Evolutionary conservation across 2,797 vertebrate genomes (phyloP).

Genomic region (Vespertilio murinus): DNA sequence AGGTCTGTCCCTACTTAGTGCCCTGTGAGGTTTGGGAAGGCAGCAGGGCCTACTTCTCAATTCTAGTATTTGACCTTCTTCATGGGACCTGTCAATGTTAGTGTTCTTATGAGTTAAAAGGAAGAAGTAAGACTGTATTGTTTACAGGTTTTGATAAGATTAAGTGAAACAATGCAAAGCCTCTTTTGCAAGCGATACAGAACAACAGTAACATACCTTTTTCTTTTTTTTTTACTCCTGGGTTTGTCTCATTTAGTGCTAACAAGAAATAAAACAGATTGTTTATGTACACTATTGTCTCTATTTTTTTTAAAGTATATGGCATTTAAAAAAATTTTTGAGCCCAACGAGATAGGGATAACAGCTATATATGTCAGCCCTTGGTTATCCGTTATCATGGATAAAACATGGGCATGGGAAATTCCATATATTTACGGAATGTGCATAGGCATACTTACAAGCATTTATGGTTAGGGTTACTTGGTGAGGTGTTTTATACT

Average conservation of each 20-base stretch:
- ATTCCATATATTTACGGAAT: slow-evolving; percentile 42
- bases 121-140: not conserved
- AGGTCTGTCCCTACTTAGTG: not conserved
- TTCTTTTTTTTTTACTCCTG: not conserved
- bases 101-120: not conserved
- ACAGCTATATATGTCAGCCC: slow-evolving; percentile 35
- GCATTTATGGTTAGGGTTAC: slow-evolving; percentile 72
- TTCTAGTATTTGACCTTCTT: not conserved
- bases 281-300: not conserved
- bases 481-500: slow-evolving; percentile 78
- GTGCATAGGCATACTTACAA: slow-evolving; percentile 68
- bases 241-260: not conserved
- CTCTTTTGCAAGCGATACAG: not conserved
- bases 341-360: slow-evolving; percentile 18
- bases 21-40: not conserved
- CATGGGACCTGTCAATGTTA: not conserved
- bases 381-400: slow-evolving; percentile 2
- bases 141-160: not conserved
- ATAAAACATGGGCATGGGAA: slow-evolving; percentile 16
- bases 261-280: not conserved
- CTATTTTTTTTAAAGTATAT: not conserved
- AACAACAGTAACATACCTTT: not conserved
- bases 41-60: not conserved
- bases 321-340: slow-evolving; percentile 40
- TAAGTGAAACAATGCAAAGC: not conserved